Evolutionary conservation across 2,797 vertebrate genomes (phyloP).

Genomic region (Distichodus sexfasciatus): DNA sequence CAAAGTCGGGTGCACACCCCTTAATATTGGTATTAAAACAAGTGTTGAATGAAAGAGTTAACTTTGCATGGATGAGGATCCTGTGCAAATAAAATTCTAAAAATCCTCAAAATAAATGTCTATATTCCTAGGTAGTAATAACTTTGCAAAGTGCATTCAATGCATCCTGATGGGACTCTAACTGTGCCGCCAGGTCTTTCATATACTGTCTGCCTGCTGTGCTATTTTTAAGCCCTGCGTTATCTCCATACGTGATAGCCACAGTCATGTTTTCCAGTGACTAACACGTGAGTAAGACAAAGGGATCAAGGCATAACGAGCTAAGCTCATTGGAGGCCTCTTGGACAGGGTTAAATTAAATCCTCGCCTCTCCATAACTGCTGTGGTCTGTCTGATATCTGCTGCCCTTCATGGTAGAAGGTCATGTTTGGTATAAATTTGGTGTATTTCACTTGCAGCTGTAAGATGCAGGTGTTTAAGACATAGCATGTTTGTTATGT

Average conservation of each 20-base stretch:
- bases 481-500: too few relatives aligned
- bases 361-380: neutral
- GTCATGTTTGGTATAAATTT: neutral
- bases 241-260: neutral
- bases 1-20: too few relatives aligned
- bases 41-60: too few relatives aligned
- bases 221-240: neutral
- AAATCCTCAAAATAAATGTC: too few relatives aligned
- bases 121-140: too few relatives aligned
- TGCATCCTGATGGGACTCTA: too few relatives aligned
- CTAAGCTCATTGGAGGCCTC: conserved; percentile 1
- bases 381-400: neutral
- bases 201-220: neutral
- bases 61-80: too few relatives aligned
- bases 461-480: conserved; percentile 21
- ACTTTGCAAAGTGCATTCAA: too few relatives aligned
- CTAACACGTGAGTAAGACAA: neutral
- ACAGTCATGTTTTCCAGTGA: neutral
- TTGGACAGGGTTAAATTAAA: neutral
- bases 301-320: conserved; percentile 5
- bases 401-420: conserved; percentile 9
- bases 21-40: too few relatives aligned
- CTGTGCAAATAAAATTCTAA: too few relatives aligned
- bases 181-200: neutral
- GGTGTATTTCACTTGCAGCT: conserved; percentile 9